phyloP scores from a whole-genome alignment of 2,797 vertebrate genomes.

The Halcyon chelicuti region DNA sequence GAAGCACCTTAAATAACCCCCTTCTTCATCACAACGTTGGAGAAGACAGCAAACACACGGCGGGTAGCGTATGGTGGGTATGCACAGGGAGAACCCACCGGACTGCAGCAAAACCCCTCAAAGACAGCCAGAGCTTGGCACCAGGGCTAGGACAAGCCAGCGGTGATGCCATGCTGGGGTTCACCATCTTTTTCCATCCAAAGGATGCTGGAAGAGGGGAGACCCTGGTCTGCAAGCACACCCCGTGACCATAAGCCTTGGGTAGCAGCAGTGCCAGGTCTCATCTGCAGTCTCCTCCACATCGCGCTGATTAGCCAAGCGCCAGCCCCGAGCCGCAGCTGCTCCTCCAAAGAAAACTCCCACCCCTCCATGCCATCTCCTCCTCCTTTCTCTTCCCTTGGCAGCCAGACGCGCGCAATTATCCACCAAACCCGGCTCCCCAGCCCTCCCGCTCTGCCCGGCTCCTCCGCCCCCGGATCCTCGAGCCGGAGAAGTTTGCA shows the following conservation, averaged over 20 bases:
- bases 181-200: background rate
- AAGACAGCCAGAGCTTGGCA: background rate
- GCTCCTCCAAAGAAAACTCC: constrained; percentile 14
- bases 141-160: background rate
- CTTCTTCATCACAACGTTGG: rapidly evolving
- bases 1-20: background rate
- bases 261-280: background rate
- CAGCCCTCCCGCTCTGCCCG: background rate
- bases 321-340: background rate
- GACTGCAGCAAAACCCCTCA: rapidly evolving
- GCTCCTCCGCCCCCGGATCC: background rate
- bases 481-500: background rate
- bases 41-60: background rate
- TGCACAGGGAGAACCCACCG: rapidly evolving
- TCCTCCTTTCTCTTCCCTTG: background rate
- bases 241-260: rapidly evolving
- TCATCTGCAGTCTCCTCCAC: background rate
- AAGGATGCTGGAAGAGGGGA: background rate
- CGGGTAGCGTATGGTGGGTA: rapidly evolving
- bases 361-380: background rate
- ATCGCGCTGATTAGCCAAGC: background rate
- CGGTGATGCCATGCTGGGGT: rapidly evolving
- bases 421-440: background rate
- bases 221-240: rapidly evolving
- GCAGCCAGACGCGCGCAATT: background rate